Evolutionary conservation across 1,140 invertebrate species (phyloP), one percentile per base, ranked within the genome.

Genomic region (Diplogasteroides magnus): DNA sequence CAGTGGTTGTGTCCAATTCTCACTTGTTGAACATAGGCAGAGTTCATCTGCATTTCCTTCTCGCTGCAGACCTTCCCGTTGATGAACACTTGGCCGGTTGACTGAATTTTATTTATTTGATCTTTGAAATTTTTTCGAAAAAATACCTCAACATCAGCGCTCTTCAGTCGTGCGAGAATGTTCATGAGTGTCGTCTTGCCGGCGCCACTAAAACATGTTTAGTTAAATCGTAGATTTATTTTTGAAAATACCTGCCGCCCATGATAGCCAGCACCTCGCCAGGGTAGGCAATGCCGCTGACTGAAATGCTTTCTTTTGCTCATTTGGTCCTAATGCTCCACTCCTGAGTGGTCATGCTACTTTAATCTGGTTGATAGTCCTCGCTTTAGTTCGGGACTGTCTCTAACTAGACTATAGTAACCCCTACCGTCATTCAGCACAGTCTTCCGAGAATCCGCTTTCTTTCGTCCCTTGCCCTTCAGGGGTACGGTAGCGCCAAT

Each of bases 171-270:
- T 11, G 73, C 94, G 55, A 97, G 80, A 0, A 91, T 88, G 82
- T 97, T 97, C 59, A 97, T 84, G 0, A 97, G 86, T 0, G 93
- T 97, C 0, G 93, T 94, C 86, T 97, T 98, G 1, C 94, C 94
- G 0, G 94, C 91, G 0, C 93, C 93, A 26, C 91, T 93, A 69
- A 56, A 69, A n/a, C n/a, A n/a, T n/a, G n/a, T n/a, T n/a, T n/a
- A n/a, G n/a, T 70, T 61, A 76, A 37, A 31, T 31, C 1, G 32
- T 28, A 64, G 37, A 15, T 31, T 29, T 2, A 31, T n/a, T n/a
- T n/a, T n/a, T n/a, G n/a, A n/a, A n/a, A n/a, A 26, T 27, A 67
- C 68, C 29, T 64, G 2, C 91, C 90, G 1, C 93, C 93, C 89
- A 97, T 90, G 28, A 96, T 89, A 6, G 92, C 92, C 64, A 95